phyloP scores from a whole-genome alignment of 1,140 invertebrate genomes.

The Wiebesia pumilae region DNA sequence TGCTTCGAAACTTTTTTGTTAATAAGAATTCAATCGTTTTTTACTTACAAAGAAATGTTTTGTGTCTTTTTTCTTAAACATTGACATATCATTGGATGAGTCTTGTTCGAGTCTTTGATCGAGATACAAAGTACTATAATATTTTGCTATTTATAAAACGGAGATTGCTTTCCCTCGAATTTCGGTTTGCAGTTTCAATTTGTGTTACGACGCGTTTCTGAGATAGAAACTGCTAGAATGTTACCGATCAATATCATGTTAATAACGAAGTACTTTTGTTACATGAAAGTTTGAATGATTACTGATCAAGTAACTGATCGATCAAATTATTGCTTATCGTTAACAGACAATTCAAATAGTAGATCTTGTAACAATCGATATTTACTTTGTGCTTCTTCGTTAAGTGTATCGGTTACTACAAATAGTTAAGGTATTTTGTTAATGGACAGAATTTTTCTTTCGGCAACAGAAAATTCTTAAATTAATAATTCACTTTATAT shows the following conservation, averaged over 20 bases:
- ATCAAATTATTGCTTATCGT: background rate
- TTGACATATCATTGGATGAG: background rate
- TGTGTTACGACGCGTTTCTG: constrained; percentile 24
- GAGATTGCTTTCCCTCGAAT: background rate
- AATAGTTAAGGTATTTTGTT: constrained; percentile 37
- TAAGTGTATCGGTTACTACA: constrained; percentile 1
- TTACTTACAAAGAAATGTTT: background rate
- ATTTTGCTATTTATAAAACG: constrained; percentile 22
- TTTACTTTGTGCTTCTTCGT: background rate
- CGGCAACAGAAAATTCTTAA: constrained; percentile 13
- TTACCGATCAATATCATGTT: background rate
- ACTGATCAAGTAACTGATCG: background rate
- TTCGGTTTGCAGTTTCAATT: constrained; percentile 38
- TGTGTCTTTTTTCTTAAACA: background rate
- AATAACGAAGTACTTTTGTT: background rate
- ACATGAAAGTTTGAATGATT: background rate
- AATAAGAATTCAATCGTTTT: background rate
- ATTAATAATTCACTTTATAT: constrained; percentile 32
- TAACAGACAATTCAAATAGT: background rate
- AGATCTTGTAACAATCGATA: background rate
- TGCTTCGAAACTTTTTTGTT: background rate
- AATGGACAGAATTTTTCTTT: constrained; percentile 25
- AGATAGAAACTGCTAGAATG: constrained; percentile 23
- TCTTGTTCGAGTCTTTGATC: background rate
- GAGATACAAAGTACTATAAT: background rate